phyloP scores from a whole-genome alignment of 2,113 vertebrate genomes.

The Prolemur simus region DNA sequence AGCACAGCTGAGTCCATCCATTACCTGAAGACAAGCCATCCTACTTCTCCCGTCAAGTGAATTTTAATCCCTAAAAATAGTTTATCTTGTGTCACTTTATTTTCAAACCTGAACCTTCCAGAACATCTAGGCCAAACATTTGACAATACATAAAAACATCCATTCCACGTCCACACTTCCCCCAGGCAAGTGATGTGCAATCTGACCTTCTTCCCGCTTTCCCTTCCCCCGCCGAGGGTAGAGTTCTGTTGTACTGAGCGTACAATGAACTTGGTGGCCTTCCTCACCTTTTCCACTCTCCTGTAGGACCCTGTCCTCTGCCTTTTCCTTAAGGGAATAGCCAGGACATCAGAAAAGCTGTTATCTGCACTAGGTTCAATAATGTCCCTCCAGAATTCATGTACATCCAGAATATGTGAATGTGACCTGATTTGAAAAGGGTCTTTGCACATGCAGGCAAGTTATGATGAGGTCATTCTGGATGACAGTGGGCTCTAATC shows the following conservation, averaged over 20 bases:
- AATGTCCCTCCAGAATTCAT: not conserved
- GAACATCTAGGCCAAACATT: slow-evolving; percentile 7
- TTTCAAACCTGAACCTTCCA: slow-evolving; percentile 32
- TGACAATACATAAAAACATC: not conserved
- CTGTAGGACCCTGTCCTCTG: not conserved
- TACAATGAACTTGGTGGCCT: not conserved
- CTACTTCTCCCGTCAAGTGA: not conserved
- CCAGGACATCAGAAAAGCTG: not conserved
- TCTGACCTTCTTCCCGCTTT: not conserved
- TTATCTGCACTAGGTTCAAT: not conserved
- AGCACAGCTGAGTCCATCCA: not conserved
- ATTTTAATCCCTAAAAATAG: slow-evolving; percentile 36
- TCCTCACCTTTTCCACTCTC: not conserved
- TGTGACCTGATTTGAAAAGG: not conserved
- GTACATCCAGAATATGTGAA: not conserved
- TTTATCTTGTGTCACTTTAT: slow-evolving; percentile 24
- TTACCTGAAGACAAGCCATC: not conserved
- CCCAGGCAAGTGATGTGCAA: not conserved
- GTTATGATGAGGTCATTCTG: not conserved
- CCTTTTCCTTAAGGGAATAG: not conserved
- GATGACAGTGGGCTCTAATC: not conserved
- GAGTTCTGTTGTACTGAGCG: not conserved
- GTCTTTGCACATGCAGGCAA: not conserved
- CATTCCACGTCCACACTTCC: not conserved
- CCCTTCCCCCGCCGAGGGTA: not conserved